Evolutionary conservation across 2,888 invertebrate species (phyloP).

Genomic region (Luperina nickerlii): DNA sequence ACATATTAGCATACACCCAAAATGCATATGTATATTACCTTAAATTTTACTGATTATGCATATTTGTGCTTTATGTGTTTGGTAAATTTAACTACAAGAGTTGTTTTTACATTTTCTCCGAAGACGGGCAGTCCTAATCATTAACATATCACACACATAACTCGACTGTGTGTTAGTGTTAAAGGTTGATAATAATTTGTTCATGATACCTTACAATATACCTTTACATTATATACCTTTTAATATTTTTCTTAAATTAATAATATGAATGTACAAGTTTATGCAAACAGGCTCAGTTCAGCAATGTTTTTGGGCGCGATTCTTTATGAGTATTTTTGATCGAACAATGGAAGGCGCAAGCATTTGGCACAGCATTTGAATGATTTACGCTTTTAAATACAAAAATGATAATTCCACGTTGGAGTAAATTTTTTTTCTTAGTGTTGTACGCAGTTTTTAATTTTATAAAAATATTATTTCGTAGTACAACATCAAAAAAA

Average conservation of each 20-base stretch:
- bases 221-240: background rate
- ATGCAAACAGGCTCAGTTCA: background rate
- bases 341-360: background rate
- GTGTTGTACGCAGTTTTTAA: conserved; percentile 7
- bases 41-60: background rate
- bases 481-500: conserved; percentile 1
- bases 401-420: conserved; percentile 12
- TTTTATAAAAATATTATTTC: background rate
- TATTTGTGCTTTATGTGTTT: background rate
- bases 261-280: background rate
- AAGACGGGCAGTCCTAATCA: background rate
- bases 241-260: background rate
- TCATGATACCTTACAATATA: background rate
- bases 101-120: background rate
- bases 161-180: background rate
- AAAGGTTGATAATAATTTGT: background rate
- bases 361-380: conserved; percentile 1
- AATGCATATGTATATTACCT: background rate
- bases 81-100: background rate
- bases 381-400: conserved; percentile 2
- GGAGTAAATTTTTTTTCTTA: background rate
- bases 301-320: background rate
- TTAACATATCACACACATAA: no score
- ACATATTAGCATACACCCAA: no score
- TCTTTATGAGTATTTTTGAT: background rate